Base-by-base conservation (phyloP, 2,797 vertebrate species). In the Chaetodon trifasciatus region DNA sequence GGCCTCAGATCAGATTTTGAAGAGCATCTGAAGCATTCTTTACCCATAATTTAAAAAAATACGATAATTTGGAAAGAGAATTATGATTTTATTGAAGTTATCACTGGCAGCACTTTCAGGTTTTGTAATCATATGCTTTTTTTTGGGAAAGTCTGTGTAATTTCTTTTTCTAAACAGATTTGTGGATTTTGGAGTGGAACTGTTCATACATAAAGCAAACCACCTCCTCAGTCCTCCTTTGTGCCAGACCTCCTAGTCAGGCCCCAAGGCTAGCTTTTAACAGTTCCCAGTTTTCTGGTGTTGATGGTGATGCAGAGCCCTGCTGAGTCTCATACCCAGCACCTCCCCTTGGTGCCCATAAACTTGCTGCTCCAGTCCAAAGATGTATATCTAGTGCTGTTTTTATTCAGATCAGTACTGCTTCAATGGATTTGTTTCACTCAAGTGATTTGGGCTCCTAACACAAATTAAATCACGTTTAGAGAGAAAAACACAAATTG, bases 241-340 rank as follows among this genome's bases (percentile, higher is more conserved):
- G 61, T 81, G 77, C 71, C 73, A 76, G 76, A 86, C 70, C 84
- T 88, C 83, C 77, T 73, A 70, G 81, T 81, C 65, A 70, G 81
- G 37, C 62, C 85, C 65, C 32, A 63, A 72, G 57, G 78, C 71
- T 58, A 50, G 37, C 70, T 70, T 76, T 28, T 76, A 84, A 78
- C 69, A 68, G 58, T 82, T 78, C 55, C 58, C 66, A 79, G 68
- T 84, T 73, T 60, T 57, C 68, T 87, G 82, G 37, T 80, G 73
- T 64, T 78, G 56, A 66, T 76, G 44, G 23, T 73, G 60, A 78
- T 70, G 16, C 47, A 73, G 72, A 82, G 50, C 55, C 71, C 56
- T 60, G 56, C 47, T 78, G 42, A 82, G 53, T 66, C 56, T 76
- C 39, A 69, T 37, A 44, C n/a, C 32, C 32, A 71, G 15, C 16